Evolutionary conservation across 1,140 invertebrate species (phyloP), one percentile per base, ranked within the genome.

Genomic region (Ridgeia piscesae): DNA sequence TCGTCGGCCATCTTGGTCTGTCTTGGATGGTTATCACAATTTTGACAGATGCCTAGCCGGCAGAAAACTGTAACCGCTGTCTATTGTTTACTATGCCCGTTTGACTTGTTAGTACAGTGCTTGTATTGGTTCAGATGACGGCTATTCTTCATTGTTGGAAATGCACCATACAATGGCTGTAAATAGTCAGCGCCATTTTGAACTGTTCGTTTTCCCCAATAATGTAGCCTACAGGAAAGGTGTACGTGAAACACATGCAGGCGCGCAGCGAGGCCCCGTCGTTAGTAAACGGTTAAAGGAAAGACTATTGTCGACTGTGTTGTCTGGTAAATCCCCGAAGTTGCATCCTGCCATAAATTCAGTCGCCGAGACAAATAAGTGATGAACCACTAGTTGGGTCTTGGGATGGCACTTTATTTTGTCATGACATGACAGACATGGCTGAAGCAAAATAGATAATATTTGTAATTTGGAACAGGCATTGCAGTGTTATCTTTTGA

Each of bases 1-100:
- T 31, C 91, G 92, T 93, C 91, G 92, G 94, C 94, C 94, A 94
- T 94, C 93, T 94, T 94, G 93, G 94, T 94, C 94, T 94, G 93
- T 94, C 50, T 89, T 48, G n/a, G 34, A 89, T 89, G 33, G 35
- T 92, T 89, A 34, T 89, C 35, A 31, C 88, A 42, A 33, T 88
- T 34, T 48, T 88, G 34, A 77, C 48, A 35, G 35, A 90, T 90
- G 11, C 33, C 34, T 35, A 35, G 35, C 35, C 34, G 89, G 33
- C 34, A 31, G 35, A 34, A 90, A 34, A 90, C 89, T 14, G 33
- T 35, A 90, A 17, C 89, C 34, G 33, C 31, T 34, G 35, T 33
- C 14, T 33, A 90, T 90, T 90, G 89, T 90, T 35, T 90, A 33
- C 31, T 11, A 90, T 33, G 35, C 35, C 89, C 17, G 33, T 90